A percentile compares a stretch with the other conserved stretches of the same genome.
Evolutionary conservation across 2,888 invertebrate genomes (phyloP).

Genomic region (Dioctria linearis): DNA sequence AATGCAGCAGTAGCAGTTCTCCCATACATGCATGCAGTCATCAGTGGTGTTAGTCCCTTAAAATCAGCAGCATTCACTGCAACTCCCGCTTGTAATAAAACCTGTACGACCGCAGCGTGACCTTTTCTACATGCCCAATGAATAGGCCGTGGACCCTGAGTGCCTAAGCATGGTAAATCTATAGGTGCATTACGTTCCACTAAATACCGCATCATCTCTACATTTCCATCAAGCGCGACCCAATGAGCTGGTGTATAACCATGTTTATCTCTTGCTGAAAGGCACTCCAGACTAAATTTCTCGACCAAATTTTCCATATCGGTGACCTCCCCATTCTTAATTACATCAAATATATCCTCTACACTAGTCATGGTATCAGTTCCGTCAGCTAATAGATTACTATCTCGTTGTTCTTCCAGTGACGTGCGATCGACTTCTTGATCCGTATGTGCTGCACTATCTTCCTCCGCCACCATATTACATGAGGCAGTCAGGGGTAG

Average conservation of each 20-base stretch:
- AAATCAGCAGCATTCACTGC: conserved; percentile 92
- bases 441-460: conserved; percentile 72
- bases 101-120: conserved; percentile 90
- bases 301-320: conserved; percentile 89
- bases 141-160: conserved; percentile 91
- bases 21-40: conserved; percentile 95
- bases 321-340: conserved; percentile 86
- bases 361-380: conserved; percentile 63
- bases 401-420: conserved; percentile 71
- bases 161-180: conserved; percentile 88
- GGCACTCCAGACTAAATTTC: conserved; percentile 82
- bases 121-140: conserved; percentile 97
- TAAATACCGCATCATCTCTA: conserved; percentile 90
- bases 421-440: conserved; percentile 68
- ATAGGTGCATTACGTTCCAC: conserved; percentile 88
- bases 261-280: conserved; percentile 89
- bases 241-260: conserved; percentile 95
- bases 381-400: conserved; percentile 69
- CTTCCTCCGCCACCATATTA: conserved; percentile 83
- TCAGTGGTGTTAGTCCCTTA: conserved; percentile 87
- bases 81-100: conserved; percentile 84
- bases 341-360: conserved; percentile 87
- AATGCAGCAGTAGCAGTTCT: conserved; percentile 92
- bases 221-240: conserved; percentile 87
- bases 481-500: conserved; percentile 85